Evolutionary conservation across 2,888 invertebrate genomes (phyloP), one percentile per base, ranked within the genome.

Genomic region (Griposia aprilina): DNA sequence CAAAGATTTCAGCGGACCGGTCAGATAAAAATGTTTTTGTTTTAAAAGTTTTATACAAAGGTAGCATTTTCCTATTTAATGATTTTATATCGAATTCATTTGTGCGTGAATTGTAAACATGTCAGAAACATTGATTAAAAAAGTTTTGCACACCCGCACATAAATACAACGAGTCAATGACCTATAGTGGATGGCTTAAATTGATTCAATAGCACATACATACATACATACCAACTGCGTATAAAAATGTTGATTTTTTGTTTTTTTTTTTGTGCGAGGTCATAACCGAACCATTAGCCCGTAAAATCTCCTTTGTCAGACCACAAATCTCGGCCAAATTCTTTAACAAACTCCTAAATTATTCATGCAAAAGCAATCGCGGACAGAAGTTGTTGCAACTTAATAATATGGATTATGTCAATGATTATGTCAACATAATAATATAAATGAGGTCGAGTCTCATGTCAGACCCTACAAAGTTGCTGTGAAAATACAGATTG

Each of bases 401-500:
- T 75, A 72, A 60, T 70, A 45, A 50, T 71, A 45, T 63, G 59
- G 65, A 67, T 85, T 55, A 84, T 41, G n/a, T 73, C 57, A 72
- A 65, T 52, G 65, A 76, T n/a, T n/a, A n/a, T n/a, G n/a, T n/a
- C n/a, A n/a, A n/a, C n/a, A n/a, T n/a, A n/a, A n/a, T n/a, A n/a
- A n/a, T n/a, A n/a, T n/a, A n/a, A n/a, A n/a, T 65, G 57, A 73
- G 62, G 45, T 73, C 60, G 59, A 45, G 62, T 52, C 59, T 73
- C 60, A 62, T 50, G 57, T 59, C 52, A 57, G 45, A 30, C 36
- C 30, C 57, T 75, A 83, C 17, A 73, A 77, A 68, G 76, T 63
- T 41, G 20, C 78, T 81, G 62, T 15, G 67, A 83, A 84, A 67
- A 70, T 67, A 73, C 23, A 48, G 63, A 82, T 83, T 62, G 57